Percentiles rank a stretch among this genome's conserved stretches.
These are phyloP conservation scores for Nyctibius grandis DNA, from an alignment of 2,797 vertebrate genomes.

Conservation along the genomic window DNA sequence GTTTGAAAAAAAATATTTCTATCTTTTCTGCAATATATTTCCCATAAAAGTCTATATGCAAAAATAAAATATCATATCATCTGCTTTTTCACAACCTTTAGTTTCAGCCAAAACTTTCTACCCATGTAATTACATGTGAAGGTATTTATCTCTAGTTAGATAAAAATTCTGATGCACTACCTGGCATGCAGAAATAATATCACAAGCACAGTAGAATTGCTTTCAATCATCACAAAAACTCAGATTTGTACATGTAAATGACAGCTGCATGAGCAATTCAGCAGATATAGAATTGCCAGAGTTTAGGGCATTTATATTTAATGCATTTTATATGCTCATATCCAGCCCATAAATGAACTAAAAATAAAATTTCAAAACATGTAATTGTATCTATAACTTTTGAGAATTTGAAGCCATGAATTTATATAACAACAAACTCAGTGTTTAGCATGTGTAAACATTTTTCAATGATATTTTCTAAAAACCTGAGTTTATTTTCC, in stretches of 20 bases:
- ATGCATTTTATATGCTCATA: slow-evolving; percentile 18
- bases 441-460: background rate
- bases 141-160: background rate
- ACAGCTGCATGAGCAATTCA: slow-evolving; percentile 44
- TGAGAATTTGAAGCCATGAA: slow-evolving; percentile 15
- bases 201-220: slow-evolving; percentile 7
- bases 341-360: background rate
- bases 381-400: slow-evolving; percentile 33
- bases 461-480: background rate
- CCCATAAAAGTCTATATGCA: background rate
- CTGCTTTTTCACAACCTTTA: background rate
- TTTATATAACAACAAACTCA: slow-evolving; percentile 29
- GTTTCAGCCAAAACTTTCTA: background rate
- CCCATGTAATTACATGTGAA: background rate
- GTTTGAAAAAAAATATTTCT: background rate
- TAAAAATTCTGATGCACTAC: slow-evolving; percentile 22
- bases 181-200: slow-evolving; percentile 12
- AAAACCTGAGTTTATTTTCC: slow-evolving; percentile 6
- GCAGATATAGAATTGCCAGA: slow-evolving; percentile 21
- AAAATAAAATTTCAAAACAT: slow-evolving; percentile 45
- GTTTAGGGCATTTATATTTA: slow-evolving; percentile 31
- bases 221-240: slow-evolving; percentile 1
- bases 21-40: background rate
- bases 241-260: slow-evolving; percentile 31
- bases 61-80: background rate